Percentiles rank a stretch among this genome's conserved stretches.
Conservation (phyloP, 2,888 invertebrate species). For the Drosophila subquinaria region DNA sequence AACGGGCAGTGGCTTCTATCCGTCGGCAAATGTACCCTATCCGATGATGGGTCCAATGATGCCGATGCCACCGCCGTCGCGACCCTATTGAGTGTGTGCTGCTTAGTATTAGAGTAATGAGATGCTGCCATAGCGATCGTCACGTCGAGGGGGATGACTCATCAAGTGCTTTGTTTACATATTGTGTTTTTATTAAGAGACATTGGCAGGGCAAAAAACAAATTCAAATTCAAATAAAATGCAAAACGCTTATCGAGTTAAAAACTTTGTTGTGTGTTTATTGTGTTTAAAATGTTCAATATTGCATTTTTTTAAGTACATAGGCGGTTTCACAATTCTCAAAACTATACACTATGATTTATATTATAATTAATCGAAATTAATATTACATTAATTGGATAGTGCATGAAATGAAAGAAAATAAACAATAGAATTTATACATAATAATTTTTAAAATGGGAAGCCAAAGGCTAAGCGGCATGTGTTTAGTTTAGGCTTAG, state of each 20-base stretch:
- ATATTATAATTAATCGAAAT: slow-evolving; percentile 64
- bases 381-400: slow-evolving; percentile 51
- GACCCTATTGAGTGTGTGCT: slow-evolving; percentile 86
- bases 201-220: slow-evolving; percentile 5
- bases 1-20: slow-evolving; percentile 75
- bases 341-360: slow-evolving; percentile 52
- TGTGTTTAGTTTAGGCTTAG: slow-evolving; percentile 38
- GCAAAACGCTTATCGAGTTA: slow-evolving; percentile 55
- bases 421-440: slow-evolving; percentile 7
- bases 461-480: slow-evolving; percentile 69
- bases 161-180: slow-evolving; percentile 41
- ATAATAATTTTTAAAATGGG: neutral
- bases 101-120: slow-evolving; percentile 8
- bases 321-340: slow-evolving; percentile 43
- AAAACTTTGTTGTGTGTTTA: slow-evolving; percentile 63
- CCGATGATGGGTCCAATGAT: slow-evolving; percentile 88
- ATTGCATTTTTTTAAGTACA: slow-evolving; percentile 67
- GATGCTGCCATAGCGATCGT: slow-evolving; percentile 55
- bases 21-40: slow-evolving; percentile 82
- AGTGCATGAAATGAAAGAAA: slow-evolving; percentile 35
- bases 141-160: slow-evolving; percentile 42
- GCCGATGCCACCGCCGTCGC: slow-evolving; percentile 94
- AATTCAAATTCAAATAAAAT: slow-evolving; percentile 4
- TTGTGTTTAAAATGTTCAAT: slow-evolving; percentile 61
- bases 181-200: slow-evolving; percentile 5